Base-by-base conservation (phyloP, 1,140 invertebrate species). In the Acromyrmex heyeri region DNA sequence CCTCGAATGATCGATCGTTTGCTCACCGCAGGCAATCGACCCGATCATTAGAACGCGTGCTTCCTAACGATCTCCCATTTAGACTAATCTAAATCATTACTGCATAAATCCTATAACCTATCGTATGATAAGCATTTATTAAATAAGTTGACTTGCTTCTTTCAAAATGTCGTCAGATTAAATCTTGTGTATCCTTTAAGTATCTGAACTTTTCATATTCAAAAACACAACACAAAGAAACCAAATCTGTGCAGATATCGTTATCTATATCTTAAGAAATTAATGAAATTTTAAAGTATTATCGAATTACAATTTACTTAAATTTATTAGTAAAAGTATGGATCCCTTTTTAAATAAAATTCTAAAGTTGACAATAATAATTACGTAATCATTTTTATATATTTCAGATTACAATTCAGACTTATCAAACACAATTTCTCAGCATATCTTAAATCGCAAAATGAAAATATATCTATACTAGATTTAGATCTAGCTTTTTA, bases 1-100 rank as follows among this genome's bases (percentile, higher is more conserved):
- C 59, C 44, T 50, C 55, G 83, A 59, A 86, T 81, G 76, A 88
- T 88, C 90, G 83, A 87, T 88, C 69, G 44, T 44, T 85, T 53
- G 59, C 48, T 79, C 78, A 59, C 27, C 24, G 75, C 50, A 18
- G 16, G 72, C 69, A 75, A 78, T 88, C 67, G 67, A 89, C 70
- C 72, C 14, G 61, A 12, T 70, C 24, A 21, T 61, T 83, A 75
- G 44, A 83, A 27, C 53, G 30, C 14, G 0, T 27, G 10, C 21
- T 38, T 48, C n/a, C 38, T 73, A 82, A 59, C 6, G 7, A 53
- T 30, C 14, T 59, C 30, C 10, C n/a, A 34, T 44, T 72, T 48
- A 61, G 12, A 81, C 10, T 44, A 16, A 38, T 53, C 10, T 34
- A 38, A 61, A 67, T 53, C 14, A 70, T 38, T 53, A 67, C 16